Percentiles rank a stretch among this genome's conserved stretches.
Evolutionary conservation across 2,888 invertebrate genomes (phyloP).

Genomic region (Eueremaeus valkanovi): DNA sequence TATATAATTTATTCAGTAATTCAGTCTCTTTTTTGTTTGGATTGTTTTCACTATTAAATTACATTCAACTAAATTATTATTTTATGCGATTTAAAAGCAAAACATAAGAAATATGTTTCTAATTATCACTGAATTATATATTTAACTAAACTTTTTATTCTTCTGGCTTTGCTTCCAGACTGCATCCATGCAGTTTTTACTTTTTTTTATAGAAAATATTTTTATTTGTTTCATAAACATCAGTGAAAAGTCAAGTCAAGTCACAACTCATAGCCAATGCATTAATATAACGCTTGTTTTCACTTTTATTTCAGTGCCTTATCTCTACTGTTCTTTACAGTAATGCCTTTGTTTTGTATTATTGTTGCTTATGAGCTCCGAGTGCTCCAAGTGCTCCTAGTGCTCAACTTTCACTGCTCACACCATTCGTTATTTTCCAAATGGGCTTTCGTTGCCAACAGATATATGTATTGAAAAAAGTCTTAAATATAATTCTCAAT

Average conservation of each 20-base stretch:
- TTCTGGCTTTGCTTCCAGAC: too few relatives aligned
- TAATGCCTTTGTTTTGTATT: background rate
- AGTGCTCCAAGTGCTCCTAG: background rate
- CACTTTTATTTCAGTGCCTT: background rate
- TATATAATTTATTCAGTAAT: too few relatives aligned
- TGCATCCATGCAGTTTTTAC: too few relatives aligned
- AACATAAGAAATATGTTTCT: too few relatives aligned
- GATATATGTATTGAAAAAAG: background rate
- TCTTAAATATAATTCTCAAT: background rate
- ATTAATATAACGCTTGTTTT: background rate
- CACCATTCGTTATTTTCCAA: slow-evolving; percentile 2
- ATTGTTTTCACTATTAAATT: too few relatives aligned
- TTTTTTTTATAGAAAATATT: too few relatives aligned
- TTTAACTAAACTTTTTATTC: too few relatives aligned
- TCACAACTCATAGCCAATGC: background rate
- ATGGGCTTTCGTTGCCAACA: background rate
- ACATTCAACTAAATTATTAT: too few relatives aligned
- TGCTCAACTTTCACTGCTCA: background rate
- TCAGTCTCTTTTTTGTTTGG: too few relatives aligned
- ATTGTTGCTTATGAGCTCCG: background rate
- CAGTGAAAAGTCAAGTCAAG: background rate
- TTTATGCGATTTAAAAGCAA: too few relatives aligned
- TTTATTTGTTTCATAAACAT: too few relatives aligned
- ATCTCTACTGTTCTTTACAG: background rate
- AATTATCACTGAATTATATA: too few relatives aligned